Percentiles rank a stretch among this genome's conserved stretches.
phyloP scores from a whole-genome alignment of 2,888 invertebrate species.

The Gastrophysa polygoni region DNA sequence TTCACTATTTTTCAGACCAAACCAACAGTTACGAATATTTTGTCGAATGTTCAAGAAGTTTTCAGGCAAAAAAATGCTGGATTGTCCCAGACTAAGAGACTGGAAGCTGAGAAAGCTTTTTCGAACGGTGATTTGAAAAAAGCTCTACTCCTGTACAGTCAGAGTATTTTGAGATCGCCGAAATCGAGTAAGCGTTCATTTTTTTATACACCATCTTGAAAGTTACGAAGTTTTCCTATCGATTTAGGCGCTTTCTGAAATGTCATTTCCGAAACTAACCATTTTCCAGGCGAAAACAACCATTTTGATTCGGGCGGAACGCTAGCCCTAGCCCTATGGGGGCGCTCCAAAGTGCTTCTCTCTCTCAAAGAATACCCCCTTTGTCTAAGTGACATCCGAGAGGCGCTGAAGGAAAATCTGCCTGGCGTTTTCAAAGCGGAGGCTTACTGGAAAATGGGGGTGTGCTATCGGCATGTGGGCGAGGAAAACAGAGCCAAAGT shows the following conservation, averaged over 20 bases:
- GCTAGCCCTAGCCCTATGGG: conserved; percentile 69
- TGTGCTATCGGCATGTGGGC: conserved; percentile 68
- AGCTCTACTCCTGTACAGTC: conserved; percentile 70
- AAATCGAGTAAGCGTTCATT: conserved; percentile 63
- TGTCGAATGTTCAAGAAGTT: conserved; percentile 71
- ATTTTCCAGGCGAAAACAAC: conserved; percentile 42
- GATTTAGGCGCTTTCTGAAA: too few species aligned
- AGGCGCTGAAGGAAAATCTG: conserved; percentile 68
- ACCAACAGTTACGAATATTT: conserved; percentile 33
- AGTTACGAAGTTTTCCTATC: too few species aligned
- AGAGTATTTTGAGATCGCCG: conserved; percentile 77
- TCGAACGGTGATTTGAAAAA: conserved; percentile 62
- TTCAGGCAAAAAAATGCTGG: conserved; percentile 70
- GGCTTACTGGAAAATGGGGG: conserved; percentile 73
- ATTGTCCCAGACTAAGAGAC: conserved; percentile 65
- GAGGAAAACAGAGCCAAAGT: conserved; percentile 69
- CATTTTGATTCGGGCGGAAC: conserved; percentile 67
- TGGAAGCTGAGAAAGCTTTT: conserved; percentile 67
- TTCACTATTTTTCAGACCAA: conserved; percentile 26
- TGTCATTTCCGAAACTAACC: too few species aligned
- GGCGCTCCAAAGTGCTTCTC: conserved; percentile 70
- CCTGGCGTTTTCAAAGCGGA: conserved; percentile 68
- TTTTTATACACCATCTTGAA: too few species aligned
- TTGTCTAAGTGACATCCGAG: conserved; percentile 71
- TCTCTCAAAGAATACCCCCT: conserved; percentile 63